Base-by-base conservation (phyloP, 2,113 vertebrate genomes). In the Terrapene triunguis region DNA sequence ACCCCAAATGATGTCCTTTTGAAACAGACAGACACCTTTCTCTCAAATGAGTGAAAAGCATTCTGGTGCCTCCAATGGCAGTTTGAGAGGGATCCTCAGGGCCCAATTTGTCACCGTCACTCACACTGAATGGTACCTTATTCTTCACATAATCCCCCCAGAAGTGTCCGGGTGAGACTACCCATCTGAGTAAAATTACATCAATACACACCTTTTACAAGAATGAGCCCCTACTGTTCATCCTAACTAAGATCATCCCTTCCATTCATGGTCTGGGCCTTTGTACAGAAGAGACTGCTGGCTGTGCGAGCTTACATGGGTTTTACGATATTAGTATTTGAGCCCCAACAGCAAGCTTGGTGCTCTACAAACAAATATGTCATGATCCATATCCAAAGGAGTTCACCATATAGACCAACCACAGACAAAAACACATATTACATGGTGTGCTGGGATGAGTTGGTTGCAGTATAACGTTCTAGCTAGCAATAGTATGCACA, bases 391-490 rank as follows among this genome's bases (percentile, higher is more conserved):
- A 65, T 79, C 85, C 95, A 84, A 79, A 97, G 82, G 94, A 97
- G 96, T 96, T 96, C 92, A 87, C 32, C 76, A 32, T 92, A 32
- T 27, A 78, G 91, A 65, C 74, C 29, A 93, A 54, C 87, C 94
- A 96, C 74, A 84, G 81, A 95, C 79, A 80, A 94, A 96, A 96
- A 29, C 47, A 44, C 86, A 47, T 85, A 79, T 90, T 92, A 93
- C 88, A 92, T 88, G 65, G 65, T 85, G 92, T 93, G 57, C 96
- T 80, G 89, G 74, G 48, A 89, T 96, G 95, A 94, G 91, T 89
- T 35, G 53, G 44, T 80, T 97, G 79, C 74, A 91, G 35, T 85
- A 54, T 94, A 94, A 93, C 93, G 87, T 91, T 79, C 69, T 69
- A 95, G 84, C 55, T 90, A 93, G 88, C 1, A 35, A 27, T 16